A percentile compares a stretch with the other conserved stretches of the same genome.
phyloP scores from a whole-genome alignment of 2,888 invertebrate species.

The Petrolisthes cinctipes region DNA sequence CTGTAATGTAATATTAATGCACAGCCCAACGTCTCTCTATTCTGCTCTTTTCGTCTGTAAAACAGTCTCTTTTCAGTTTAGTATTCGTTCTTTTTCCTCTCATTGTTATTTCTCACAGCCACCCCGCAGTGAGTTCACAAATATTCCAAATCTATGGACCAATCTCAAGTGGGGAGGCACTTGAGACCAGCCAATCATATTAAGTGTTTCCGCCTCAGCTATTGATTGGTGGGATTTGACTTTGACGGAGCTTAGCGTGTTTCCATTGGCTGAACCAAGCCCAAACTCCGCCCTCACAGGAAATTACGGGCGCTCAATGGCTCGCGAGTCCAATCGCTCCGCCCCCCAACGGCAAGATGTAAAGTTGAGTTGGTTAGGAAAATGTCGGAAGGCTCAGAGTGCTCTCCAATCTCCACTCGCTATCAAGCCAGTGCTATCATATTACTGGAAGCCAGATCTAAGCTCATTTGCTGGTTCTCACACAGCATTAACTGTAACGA shows the following conservation, averaged over 20 bases:
- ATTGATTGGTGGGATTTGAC: constrained; percentile 65
- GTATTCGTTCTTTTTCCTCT: constrained; percentile 61
- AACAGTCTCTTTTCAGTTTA: constrained; percentile 64
- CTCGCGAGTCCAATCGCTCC: constrained; percentile 47
- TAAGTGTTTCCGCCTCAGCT: constrained; percentile 65
- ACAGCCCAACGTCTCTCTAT: constrained; percentile 61
- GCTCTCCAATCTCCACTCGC: constrained; percentile 64
- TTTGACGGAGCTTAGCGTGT: constrained; percentile 52
- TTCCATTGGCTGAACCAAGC: constrained; percentile 48
- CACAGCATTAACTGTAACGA: constrained; percentile 61
- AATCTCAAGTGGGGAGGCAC: constrained; percentile 63
- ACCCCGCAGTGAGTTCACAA: constrained; percentile 65
- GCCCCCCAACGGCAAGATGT: constrained; percentile 62
- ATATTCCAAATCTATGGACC: constrained; percentile 65
- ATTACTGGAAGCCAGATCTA: constrained; percentile 65
- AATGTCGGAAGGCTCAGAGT: constrained; percentile 65
- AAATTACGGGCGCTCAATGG: constrained; percentile 50
- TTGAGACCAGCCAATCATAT: constrained; percentile 65
- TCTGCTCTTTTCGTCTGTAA: constrained; percentile 65
- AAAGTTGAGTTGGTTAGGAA: constrained; percentile 65
- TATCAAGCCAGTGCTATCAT: constrained; percentile 64
- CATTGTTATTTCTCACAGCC: constrained; percentile 64
- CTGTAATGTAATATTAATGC: constrained; percentile 65
- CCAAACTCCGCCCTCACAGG: constrained; percentile 34
- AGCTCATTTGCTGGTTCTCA: constrained; percentile 62